These are phyloP conservation scores for Lethrus apterus DNA, from an alignment of 1,140 invertebrate genomes.

Conservation along the genomic window DNA sequence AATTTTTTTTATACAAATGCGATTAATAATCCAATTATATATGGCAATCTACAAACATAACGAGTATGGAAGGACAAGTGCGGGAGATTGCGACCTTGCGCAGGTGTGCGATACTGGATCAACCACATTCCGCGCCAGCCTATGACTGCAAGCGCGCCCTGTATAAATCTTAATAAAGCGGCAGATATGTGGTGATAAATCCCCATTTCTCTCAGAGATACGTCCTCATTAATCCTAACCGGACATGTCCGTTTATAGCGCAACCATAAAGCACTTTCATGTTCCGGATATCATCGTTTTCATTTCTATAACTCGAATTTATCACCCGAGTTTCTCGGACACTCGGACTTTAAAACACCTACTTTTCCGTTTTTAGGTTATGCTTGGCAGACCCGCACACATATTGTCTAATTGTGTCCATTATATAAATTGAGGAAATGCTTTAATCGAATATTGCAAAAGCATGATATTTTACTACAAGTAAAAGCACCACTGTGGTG, in stretches of 20 bases:
- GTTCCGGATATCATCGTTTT: constrained; percentile 38
- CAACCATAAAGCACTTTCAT: constrained; percentile 40
- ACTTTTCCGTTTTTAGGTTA: no score
- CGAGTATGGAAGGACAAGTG: no score
- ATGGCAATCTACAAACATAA: no score
- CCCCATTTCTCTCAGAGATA: constrained; percentile 39
- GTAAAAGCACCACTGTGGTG: no score
- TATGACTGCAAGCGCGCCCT: constrained; percentile 22
- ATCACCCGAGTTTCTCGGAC: constrained; percentile 14
- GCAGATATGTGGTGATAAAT: constrained; percentile 41
- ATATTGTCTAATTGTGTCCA: no score
- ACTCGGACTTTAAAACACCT: no score
- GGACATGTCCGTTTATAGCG: constrained; percentile 36
- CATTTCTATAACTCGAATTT: constrained; percentile 38
- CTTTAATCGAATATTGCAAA: no score
- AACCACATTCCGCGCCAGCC: constrained; percentile 21
- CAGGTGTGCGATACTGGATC: constrained; percentile 27
- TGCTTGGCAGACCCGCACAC: no score
- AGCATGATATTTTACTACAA: no score
- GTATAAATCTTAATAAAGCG: constrained; percentile 43
- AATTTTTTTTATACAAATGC: no score
- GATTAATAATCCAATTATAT: no score
- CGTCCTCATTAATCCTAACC: constrained; percentile 39
- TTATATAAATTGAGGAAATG: no score
- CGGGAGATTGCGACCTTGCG: constrained; percentile 25